Evolutionary conservation across 1,140 invertebrate species (phyloP).

Genomic region (Drosophila pallidifrons): DNA sequence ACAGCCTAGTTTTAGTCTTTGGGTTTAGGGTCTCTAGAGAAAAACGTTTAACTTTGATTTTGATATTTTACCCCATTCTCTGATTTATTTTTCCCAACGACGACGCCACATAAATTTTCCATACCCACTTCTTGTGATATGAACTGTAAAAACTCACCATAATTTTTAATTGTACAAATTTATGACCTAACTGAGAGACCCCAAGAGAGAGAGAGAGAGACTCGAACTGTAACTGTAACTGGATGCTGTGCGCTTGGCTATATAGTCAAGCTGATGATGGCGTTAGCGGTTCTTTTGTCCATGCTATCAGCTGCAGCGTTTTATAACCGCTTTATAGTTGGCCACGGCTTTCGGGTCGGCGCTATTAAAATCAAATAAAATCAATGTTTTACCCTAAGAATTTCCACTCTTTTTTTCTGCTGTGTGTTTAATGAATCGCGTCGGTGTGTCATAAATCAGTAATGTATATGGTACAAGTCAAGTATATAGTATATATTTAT

Average conservation of each 20-base stretch:
- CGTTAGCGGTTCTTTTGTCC: conserved; percentile 79
- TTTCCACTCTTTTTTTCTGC: conserved; percentile 12
- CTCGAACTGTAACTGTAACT: conserved; percentile 10
- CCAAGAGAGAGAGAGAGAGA: background rate
- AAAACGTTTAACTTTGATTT: conserved; percentile 72
- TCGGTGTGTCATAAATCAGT: conserved; percentile 69
- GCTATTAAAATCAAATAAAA: conserved; percentile 81
- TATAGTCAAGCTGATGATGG: conserved; percentile 53
- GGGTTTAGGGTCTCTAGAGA: background rate
- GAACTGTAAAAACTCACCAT: conserved; percentile 76
- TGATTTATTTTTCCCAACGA: conserved; percentile 68
- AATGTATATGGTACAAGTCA: conserved; percentile 57
- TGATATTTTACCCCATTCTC: conserved; percentile 24
- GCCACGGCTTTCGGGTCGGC: conserved; percentile 39
- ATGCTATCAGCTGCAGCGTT: conserved; percentile 55
- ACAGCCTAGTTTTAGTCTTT: conserved; percentile 1
- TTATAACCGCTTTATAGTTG: conserved; percentile 74
- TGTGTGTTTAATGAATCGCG: conserved; percentile 70
- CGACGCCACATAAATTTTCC: conserved; percentile 66
- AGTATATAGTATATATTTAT: too few species aligned
- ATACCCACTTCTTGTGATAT: conserved; percentile 45
- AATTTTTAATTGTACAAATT: conserved; percentile 81
- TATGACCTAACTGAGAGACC: conserved; percentile 49
- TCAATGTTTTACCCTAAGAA: conserved; percentile 61
- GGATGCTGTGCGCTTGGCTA: conserved; percentile 43